These are phyloP conservation scores for Semaprochilodus insignis DNA, from an alignment of 2,797 vertebrate species.

Conservation along the genomic window DNA sequence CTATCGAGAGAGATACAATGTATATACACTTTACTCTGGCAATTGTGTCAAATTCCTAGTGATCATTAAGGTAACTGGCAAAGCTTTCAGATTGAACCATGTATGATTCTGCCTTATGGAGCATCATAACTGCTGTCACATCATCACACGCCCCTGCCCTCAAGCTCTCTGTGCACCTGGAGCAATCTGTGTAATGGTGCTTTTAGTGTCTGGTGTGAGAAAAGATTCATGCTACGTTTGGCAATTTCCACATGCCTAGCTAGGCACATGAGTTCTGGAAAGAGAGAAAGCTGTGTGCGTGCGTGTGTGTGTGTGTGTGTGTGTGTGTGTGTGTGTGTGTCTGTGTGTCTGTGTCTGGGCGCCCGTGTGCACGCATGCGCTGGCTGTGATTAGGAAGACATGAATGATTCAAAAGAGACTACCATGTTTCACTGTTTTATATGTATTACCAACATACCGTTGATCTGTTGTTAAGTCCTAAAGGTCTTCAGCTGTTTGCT, in stretches of 20 bases:
- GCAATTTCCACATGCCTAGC: conserved; percentile 49
- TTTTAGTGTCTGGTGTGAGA: conserved; percentile 57
- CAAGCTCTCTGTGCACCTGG: conserved; percentile 36
- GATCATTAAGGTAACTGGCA: neutral
- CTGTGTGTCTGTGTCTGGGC: neutral
- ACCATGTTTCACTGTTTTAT: neutral
- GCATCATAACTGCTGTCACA: conserved; percentile 27
- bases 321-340: conserved; percentile 7
- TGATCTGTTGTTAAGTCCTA: neutral
- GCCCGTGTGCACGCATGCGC: neutral
- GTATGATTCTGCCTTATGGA: conserved; percentile 35
- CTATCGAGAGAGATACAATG: too few species aligned
- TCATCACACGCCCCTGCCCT: conserved; percentile 23
- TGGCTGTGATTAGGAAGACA: conserved; percentile 28
- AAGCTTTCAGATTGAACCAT: neutral
- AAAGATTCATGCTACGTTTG: conserved; percentile 56
- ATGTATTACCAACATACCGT: neutral
- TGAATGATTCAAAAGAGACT: conserved; percentile 32
- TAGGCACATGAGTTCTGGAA: conserved; percentile 45
- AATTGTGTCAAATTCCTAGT: conserved; percentile 1
- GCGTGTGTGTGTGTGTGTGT: neutral
- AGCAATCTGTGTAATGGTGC: conserved; percentile 57
- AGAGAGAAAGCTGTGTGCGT: neutral
- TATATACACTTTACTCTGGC: neutral
- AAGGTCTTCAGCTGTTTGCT: neutral